These are phyloP conservation scores for Enoplosus armatus DNA, from an alignment of 2,797 vertebrate species.

Conservation along the genomic window DNA sequence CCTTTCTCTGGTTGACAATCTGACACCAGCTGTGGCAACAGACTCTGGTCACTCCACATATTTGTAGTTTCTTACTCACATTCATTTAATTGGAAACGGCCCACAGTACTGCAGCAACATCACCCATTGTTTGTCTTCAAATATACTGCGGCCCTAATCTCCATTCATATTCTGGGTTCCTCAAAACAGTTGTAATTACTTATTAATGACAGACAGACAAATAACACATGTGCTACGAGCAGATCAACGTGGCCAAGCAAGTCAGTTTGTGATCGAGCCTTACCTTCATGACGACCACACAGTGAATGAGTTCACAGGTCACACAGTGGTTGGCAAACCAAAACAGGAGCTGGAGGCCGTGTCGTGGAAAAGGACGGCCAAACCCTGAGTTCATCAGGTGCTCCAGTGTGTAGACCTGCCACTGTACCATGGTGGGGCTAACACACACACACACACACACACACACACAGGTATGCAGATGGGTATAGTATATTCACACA, in stretches of 20 bases:
- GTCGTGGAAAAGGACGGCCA: conserved; percentile 59
- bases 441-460: neutral
- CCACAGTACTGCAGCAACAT: neutral
- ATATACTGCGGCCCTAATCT: neutral
- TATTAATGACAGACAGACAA: neutral
- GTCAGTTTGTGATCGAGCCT: neutral
- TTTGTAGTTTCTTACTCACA: neutral
- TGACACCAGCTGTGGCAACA: conserved; percentile 45
- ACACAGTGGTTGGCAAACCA: conserved; percentile 69
- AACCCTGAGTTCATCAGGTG: conserved; percentile 52
- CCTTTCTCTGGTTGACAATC: conserved; percentile 58
- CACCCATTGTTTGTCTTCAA: neutral
- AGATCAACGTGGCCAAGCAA: neutral
- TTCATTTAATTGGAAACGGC: neutral
- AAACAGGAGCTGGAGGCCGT: conserved; percentile 69
- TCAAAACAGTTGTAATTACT: neutral
- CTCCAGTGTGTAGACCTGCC: conserved; percentile 31
- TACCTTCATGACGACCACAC: conserved; percentile 36
- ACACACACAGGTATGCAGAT: neutral
- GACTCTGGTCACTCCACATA: neutral
- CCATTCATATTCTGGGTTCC: neutral
- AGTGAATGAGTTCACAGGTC: neutral
- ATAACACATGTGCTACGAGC: neutral
- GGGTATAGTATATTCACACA: too few species aligned
- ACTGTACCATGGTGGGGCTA: conserved; percentile 36